phyloP scores from a whole-genome alignment of 2,888 invertebrate species.

The Microctonus brassicae region DNA sequence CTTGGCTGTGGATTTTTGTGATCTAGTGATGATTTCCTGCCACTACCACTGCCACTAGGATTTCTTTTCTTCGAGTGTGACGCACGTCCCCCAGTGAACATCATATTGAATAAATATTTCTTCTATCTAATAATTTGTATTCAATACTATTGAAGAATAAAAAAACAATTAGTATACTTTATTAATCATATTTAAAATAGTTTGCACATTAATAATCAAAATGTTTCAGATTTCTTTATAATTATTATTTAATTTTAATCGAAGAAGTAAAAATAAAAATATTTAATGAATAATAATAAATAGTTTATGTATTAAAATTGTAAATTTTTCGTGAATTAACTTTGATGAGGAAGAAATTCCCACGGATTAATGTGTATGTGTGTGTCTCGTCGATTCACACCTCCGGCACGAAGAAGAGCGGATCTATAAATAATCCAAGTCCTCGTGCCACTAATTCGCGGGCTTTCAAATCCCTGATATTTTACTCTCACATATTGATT shows the following conservation, averaged over 20 bases:
- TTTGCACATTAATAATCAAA: not conserved
- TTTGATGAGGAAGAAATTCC: slow-evolving; percentile 4
- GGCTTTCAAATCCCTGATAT: slow-evolving; percentile 22
- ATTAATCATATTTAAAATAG: too few species aligned
- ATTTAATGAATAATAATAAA: not conserved
- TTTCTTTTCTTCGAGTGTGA: slow-evolving; percentile 71
- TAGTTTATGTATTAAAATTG: not conserved
- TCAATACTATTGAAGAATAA: not conserved
- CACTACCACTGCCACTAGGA: slow-evolving; percentile 57
- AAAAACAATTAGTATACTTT: not conserved
- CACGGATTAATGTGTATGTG: slow-evolving; percentile 2
- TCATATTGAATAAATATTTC: slow-evolving; percentile 71
- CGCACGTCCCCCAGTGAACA: slow-evolving; percentile 76
- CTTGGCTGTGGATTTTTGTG: slow-evolving; percentile 52
- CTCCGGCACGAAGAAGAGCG: slow-evolving; percentile 30
- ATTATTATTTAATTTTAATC: not conserved
- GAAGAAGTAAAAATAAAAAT: not conserved
- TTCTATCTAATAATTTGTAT: slow-evolving; percentile 9
- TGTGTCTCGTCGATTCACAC: slow-evolving; percentile 27
- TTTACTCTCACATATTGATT: not conserved
- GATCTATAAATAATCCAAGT: slow-evolving; percentile 32
- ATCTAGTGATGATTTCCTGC: slow-evolving; percentile 57
- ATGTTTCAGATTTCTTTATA: not conserved
- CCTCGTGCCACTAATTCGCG: slow-evolving; percentile 34
- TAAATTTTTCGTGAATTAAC: not conserved